Conservation (phyloP, 2,888 invertebrate species). For the Chrysina gloriosa region DNA sequence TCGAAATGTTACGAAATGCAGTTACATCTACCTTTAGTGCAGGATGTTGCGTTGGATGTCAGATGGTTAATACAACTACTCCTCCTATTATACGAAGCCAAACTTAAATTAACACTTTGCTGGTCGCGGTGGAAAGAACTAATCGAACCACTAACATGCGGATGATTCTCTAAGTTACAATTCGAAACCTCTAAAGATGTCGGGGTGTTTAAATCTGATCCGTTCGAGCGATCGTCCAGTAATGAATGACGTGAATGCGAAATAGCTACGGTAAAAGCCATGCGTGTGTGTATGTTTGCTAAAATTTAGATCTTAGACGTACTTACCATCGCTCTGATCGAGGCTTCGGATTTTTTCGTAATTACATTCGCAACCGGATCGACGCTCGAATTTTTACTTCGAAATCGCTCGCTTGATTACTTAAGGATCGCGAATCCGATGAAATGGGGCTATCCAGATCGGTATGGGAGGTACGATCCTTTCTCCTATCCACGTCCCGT, state of each 20-base stretch:
- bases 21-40: no score
- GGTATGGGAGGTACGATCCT: conserved; percentile 49
- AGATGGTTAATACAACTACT: no score
- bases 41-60: no score
- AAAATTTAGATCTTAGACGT: neutral
- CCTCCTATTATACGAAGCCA: no score
- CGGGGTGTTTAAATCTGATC: neutral
- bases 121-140: no score
- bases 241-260: neutral
- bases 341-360: conserved; percentile 64
- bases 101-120: no score
- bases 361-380: no score
- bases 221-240: neutral
- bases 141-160: conserved; percentile 14
- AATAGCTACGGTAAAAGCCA: conserved; percentile 9
- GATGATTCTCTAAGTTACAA: neutral
- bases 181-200: neutral
- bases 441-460: conserved; percentile 55
- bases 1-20: no score
- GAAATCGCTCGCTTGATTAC: conserved; percentile 56
- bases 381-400: no score
- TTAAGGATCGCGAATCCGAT: conserved; percentile 41
- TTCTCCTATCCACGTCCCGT: conserved; percentile 60
- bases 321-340: conserved; percentile 64
- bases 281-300: neutral